Percentiles rank a stretch among this genome's conserved stretches.
These are phyloP conservation scores for Scophthalmus maximus DNA, from an alignment of 2,113 vertebrate species.

Conservation along the genomic window DNA sequence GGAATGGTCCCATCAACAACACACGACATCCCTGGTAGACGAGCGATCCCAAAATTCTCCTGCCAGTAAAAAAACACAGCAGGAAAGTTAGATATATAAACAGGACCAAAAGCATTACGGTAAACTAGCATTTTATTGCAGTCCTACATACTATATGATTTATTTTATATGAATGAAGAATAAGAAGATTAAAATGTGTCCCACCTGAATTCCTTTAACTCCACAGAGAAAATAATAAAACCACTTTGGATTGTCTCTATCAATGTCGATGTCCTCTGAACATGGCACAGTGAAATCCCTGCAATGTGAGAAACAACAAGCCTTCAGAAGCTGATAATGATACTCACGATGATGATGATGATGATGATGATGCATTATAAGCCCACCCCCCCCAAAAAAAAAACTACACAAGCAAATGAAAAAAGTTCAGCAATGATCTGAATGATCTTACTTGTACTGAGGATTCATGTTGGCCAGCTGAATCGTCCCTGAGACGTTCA, in stretches of 20 bases:
- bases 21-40: constrained; percentile 90
- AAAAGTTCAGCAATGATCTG: neutral
- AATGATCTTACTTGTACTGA: constrained; percentile 85
- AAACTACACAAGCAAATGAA: neutral
- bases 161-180: neutral
- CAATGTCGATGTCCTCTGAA: constrained; percentile 86
- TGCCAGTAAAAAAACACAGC: constrained; percentile 72
- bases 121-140: neutral
- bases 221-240: constrained; percentile 98
- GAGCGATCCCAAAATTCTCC: constrained; percentile 88
- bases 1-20: constrained; percentile 94
- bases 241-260: constrained; percentile 92
- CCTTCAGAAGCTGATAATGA: neutral
- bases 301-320: constrained; percentile 45
- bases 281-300: constrained; percentile 88
- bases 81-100: neutral
- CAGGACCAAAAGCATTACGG: too few species aligned
- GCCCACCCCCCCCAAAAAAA: too few species aligned
- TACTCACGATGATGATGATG: too few species aligned
- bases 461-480: constrained; percentile 89
- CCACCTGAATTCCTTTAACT: constrained; percentile 96
- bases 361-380: too few species aligned
- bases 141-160: neutral
- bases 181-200: neutral
- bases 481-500: constrained; percentile 83